Evolutionary conservation across 1,140 invertebrate genomes (phyloP), one percentile per base, ranked within the genome.

Genomic region (Venturia canescens): DNA sequence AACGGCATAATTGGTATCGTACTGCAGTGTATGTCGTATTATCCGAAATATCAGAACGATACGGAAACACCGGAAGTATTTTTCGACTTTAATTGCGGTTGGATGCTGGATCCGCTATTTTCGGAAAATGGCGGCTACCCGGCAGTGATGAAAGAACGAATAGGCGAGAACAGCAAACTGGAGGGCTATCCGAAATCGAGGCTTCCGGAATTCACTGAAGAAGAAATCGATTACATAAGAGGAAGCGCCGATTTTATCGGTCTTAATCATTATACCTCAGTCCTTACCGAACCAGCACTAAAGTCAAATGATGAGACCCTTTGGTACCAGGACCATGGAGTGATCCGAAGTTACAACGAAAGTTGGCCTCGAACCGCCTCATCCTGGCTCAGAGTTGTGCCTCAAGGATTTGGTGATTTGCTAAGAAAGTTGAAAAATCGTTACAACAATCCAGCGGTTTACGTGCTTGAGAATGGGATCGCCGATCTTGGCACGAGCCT

Each of bases 381-480:
- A 79, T 0, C 16, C 0, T 92, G 91, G 90, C 78, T 92, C 15
- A 86, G 80, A 80, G 88, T 91, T 85, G 88, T 93, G 0, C 94
- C 94, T 0, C 89, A 90, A 84, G 93, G 94, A 2, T 89, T 95
- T 11, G 87, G 93, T 50, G 88, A 91, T 29, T 18, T 93, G 21
- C 85, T 96, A 15, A 94, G 94, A 53, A 95, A 94, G 92, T 92
- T 97, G 16, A 92, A 92, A 70, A 86, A 91, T 0, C 88, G 92
- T 13, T 97, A 95, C 84, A 88, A 93, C 63, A 94, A 95, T 87
- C 92, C 94, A 0, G 84, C 89, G 21, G 90, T 96, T 1, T 89
- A 94, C 7, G 91, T 97, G 3, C 95, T 95, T 0, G 96, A 96
- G 92, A 96, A 96, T 86, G 96, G 96, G 27, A 93, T 88, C 89